Evolutionary conservation across 2,888 invertebrate genomes (phyloP).

Genomic region (Amblyjoppa fuscipennis): DNA sequence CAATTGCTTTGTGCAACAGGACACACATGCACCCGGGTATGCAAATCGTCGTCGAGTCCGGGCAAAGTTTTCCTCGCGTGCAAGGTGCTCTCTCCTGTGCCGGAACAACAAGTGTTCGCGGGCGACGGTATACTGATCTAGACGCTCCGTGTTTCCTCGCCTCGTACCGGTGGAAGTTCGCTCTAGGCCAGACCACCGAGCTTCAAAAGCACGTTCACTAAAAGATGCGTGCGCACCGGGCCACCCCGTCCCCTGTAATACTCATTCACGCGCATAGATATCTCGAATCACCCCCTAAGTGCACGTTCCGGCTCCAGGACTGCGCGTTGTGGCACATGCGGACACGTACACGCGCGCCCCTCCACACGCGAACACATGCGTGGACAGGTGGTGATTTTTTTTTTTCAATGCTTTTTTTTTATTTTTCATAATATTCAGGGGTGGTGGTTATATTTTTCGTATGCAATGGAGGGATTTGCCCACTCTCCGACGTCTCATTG

Average conservation of each 20-base stretch:
- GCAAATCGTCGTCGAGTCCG: background rate
- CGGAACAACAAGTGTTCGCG: constrained; percentile 57
- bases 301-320: background rate
- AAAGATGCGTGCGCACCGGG: constrained; percentile 76
- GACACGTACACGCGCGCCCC: background rate
- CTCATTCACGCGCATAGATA: constrained; percentile 10
- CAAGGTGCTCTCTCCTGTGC: background rate
- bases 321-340: background rate
- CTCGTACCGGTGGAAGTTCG: constrained; percentile 70
- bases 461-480: constrained; percentile 27
- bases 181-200: constrained; percentile 72
- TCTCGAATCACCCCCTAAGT: constrained; percentile 4
- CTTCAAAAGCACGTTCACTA: constrained; percentile 78
- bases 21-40: background rate
- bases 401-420: background rate
- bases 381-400: background rate
- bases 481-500: background rate
- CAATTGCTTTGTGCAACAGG: background rate
- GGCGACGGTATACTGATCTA: constrained; percentile 51
- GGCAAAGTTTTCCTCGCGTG: background rate
- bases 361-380: background rate
- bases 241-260: constrained; percentile 25
- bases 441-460: constrained; percentile 31
- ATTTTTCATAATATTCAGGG: background rate
- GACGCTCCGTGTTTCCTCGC: constrained; percentile 39